phyloP scores from a whole-genome alignment of 2,888 invertebrate genomes.

The Polydrusus tereticollis region DNA sequence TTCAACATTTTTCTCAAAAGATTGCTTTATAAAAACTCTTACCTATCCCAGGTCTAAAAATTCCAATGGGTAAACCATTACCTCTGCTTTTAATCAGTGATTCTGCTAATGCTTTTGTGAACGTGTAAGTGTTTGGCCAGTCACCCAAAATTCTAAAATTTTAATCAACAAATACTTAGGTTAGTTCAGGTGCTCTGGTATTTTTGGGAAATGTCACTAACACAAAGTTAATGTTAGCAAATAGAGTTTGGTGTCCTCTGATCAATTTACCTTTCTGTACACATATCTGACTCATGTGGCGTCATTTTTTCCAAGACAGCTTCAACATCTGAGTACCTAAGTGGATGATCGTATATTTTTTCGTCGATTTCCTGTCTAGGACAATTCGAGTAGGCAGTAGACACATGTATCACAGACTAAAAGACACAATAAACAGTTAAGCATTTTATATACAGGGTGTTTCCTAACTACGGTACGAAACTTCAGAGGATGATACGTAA shows the following conservation, averaged over 20 bases:
- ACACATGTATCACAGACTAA: constrained; percentile 81
- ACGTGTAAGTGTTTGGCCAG: constrained; percentile 90
- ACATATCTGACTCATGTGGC: constrained; percentile 55
- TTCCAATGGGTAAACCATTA: constrained; percentile 76
- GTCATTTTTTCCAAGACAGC: constrained; percentile 65
- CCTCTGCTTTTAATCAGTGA: constrained; percentile 74
- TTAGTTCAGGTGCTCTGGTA: background rate
- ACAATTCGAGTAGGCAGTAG: constrained; percentile 87
- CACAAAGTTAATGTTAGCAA: no score
- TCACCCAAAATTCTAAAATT: constrained; percentile 44
- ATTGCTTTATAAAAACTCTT: constrained; percentile 1
- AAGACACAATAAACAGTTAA: constrained; percentile 48
- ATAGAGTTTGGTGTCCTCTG: background rate
- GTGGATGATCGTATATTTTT: constrained; percentile 75
- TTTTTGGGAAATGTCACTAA: no score
- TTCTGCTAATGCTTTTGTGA: constrained; percentile 88
- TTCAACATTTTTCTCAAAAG: background rate
- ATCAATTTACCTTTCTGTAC: constrained; percentile 67
- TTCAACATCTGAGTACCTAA: constrained; percentile 67
- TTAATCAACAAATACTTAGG: background rate
- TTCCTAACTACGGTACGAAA: no score
- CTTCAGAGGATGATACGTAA: no score
- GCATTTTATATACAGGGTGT: background rate
- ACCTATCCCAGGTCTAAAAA: constrained; percentile 76
- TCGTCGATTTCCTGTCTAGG: constrained; percentile 75